Evolutionary conservation across 2,113 vertebrate genomes (phyloP), one percentile per base, ranked within the genome.

Genomic region (Tauraco erythrolophus): DNA sequence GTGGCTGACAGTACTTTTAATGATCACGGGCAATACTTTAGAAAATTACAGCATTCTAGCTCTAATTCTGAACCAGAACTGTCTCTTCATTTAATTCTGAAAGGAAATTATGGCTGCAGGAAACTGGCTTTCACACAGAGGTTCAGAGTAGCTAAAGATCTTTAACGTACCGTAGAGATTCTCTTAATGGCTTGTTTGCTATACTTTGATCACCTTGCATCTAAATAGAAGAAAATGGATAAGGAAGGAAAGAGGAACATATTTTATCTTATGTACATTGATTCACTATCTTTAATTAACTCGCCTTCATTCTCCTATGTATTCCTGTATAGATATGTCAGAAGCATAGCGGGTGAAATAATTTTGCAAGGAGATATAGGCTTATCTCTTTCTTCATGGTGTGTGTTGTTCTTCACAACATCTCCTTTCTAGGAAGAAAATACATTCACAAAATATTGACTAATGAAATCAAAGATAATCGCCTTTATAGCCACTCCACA

Each of bases 71-170:
- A 71, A 46, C n/a, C 45, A 69, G 43, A 61, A 30, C n/a, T 82
- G 35, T 39, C 48, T 94, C 61, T 84, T 62, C 60, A 37, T 86
- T 92, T 89, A 84, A 84, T 76, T 92, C 86, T 83, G 57, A 31
- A 84, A 91, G 41, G 74, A 94, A 95, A 94, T 94, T 76, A 92
- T 54, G 77, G 70, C 81, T 94, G 69, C 80, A 89, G 95, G 83
- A 89, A 79, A 80, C 83, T 69, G 54, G 10, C 28, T 45, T 87
- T 85, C 91, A 77, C 58, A 61, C 53, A 76, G 94, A 88, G 86
- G 84, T 71, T 87, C 72, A 5, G 27, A 95, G 91, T 92, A 95
- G 92, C 88, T 95, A 91, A 89, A 95, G 91, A 88, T 95, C 74
- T 95, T 94, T 62, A 74, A 72, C 60, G 37, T 84, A 89, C 77